Evolutionary conservation across 1,140 invertebrate genomes (phyloP).

Genomic region (Pseudomyrmex cubaensis): DNA sequence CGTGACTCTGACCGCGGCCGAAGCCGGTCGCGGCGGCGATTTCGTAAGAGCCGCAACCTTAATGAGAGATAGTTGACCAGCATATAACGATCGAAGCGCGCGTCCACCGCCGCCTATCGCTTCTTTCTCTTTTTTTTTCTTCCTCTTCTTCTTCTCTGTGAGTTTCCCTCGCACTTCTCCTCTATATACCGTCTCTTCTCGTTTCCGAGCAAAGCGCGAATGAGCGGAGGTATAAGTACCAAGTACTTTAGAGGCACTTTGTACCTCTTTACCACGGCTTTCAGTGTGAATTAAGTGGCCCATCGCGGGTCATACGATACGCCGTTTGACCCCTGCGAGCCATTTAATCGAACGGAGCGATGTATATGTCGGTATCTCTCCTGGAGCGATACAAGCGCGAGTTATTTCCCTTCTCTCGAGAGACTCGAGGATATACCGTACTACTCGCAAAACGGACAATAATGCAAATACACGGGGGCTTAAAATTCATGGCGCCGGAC

Average conservation of each 20-base stretch:
- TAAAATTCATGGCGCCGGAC: conserved; percentile 17
- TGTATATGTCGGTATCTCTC: conserved; percentile 30
- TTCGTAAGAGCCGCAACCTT: conserved; percentile 53
- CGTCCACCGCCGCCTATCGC: conserved; percentile 59
- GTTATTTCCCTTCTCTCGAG: conserved; percentile 28
- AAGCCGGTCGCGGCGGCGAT: conserved; percentile 55
- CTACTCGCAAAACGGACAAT: conserved; percentile 6
- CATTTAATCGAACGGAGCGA: conserved; percentile 37
- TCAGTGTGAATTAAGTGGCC: conserved; percentile 69
- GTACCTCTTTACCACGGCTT: conserved; percentile 67
- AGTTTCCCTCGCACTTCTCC: conserved; percentile 9
- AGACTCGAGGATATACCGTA: neutral
- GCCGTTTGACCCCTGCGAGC: conserved; percentile 61
- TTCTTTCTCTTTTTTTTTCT: conserved; percentile 1
- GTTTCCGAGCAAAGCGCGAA: conserved; percentile 56
- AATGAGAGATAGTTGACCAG: conserved; percentile 68
- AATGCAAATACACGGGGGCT: conserved; percentile 32
- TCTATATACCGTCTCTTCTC: conserved; percentile 34
- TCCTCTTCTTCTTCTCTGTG: conserved; percentile 9
- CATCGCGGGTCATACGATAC: conserved; percentile 66
- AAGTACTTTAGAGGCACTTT: conserved; percentile 67
- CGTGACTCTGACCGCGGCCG: conserved; percentile 1
- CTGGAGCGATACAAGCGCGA: conserved; percentile 12
- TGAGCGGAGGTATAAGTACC: conserved; percentile 62
- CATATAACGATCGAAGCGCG: conserved; percentile 60